Base-by-base conservation (phyloP, 2,888 invertebrate genomes). In the Orchesella flavescens region DNA sequence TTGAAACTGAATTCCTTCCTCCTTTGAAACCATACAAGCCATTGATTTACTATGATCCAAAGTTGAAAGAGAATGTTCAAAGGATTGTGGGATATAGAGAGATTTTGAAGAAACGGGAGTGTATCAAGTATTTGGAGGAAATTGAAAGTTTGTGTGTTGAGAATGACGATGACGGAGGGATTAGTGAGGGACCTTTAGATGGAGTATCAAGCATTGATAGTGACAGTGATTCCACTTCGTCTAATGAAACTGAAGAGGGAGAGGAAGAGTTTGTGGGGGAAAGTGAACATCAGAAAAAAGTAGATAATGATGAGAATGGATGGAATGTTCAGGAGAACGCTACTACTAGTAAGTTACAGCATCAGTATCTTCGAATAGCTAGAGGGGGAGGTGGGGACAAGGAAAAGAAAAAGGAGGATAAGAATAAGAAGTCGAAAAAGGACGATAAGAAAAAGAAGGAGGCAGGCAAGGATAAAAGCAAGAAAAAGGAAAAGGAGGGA, bases 51-150 rank as follows among this genome's bases (percentile, higher is more conserved):
- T 65, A 57, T 10, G 76, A 76, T 15, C 59, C 53, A 1, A 66
- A 49, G 43, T 3, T 19, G 24, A 72, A 55, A n/a, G 53, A 72
- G 13, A 44, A 61, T 10, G 53, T 81, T 1, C n/a, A 46, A 21
- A 68, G 84, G 24, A 59, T 84, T 15, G 71, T 69, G 13, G 84
- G 84, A 19, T 76, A 59, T 21, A 55, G 84, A n/a, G 84, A 84
- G 57, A 76, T 84, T 21, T 59, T 68, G 17, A 24, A 59, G 43
- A 84, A 84, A 57, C 23, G 84, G 19, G 74, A 76, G 23, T 57
- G 76, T 46, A 23, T 72, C 0, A 43, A 81, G 17, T 81, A 76
- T 49, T 43, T 84, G 12, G 57, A 68, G 34, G 80, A 79, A 55
- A 57, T 76, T 19, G 66, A 57, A 44, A 15, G 17, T 68, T 34